phyloP scores from a whole-genome alignment of 2,113 vertebrate species.

The Caranx ignobilis region DNA sequence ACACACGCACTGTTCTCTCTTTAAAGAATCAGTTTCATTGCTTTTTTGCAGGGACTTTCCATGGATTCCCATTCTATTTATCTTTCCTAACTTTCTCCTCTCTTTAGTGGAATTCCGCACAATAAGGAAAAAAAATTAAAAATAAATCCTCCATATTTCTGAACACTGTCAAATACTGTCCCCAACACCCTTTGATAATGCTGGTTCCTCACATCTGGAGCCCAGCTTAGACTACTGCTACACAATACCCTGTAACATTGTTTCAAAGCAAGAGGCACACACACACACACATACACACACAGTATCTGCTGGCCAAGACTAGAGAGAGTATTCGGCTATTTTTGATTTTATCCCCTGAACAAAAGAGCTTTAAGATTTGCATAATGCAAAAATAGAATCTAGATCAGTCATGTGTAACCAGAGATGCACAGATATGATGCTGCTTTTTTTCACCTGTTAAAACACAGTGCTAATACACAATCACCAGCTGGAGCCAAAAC shows the following conservation, averaged over 20 bases:
- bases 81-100: constrained; percentile 82
- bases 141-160: constrained; percentile 71
- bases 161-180: constrained; percentile 61
- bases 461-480: constrained; percentile 64
- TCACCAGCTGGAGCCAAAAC: constrained; percentile 59
- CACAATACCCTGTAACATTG: constrained; percentile 19
- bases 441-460: constrained; percentile 75
- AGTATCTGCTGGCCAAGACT: constrained; percentile 53
- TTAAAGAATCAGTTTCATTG: constrained; percentile 75
- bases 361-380: constrained; percentile 73
- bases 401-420: constrained; percentile 66
- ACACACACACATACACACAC: constrained; percentile 22
- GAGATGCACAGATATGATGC: constrained; percentile 69
- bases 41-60: constrained; percentile 85
- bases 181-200: constrained; percentile 59
- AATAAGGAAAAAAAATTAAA: constrained; percentile 72
- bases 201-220: constrained; percentile 62
- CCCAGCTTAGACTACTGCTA: constrained; percentile 42
- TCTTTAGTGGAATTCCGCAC: constrained; percentile 78
- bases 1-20: constrained; percentile 56
- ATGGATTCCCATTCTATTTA: constrained; percentile 81
- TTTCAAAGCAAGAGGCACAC: constrained; percentile 42
- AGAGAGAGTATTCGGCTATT: constrained; percentile 77
- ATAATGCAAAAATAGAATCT: constrained; percentile 78
- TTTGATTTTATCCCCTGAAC: constrained; percentile 70